Evolutionary conservation across 2,888 invertebrate genomes (phyloP), one percentile per base, ranked within the genome.

Genomic region (Parapristionchus giblindavisi): DNA sequence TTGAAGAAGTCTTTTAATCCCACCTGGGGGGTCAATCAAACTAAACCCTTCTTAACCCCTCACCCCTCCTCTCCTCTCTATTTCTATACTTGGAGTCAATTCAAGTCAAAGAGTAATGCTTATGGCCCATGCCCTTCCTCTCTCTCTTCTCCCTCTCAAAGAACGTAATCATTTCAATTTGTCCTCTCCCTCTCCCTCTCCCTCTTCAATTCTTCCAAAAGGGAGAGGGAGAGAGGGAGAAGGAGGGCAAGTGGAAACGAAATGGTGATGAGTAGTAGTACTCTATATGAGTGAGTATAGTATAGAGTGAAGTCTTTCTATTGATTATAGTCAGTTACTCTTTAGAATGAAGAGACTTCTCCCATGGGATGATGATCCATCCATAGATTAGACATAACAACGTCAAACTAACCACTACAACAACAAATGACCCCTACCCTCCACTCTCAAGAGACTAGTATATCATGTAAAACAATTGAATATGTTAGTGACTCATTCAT

Each of bases 91-190:
- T n/a, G n/a, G n/a, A n/a, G n/a, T n/a, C n/a, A n/a, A n/a, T n/a
- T n/a, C n/a, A n/a, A n/a, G n/a, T n/a, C n/a, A n/a, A n/a, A n/a
- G n/a, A n/a, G n/a, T n/a, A n/a, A n/a, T n/a, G n/a, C n/a, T n/a
- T n/a, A n/a, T n/a, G n/a, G n/a, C n/a, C n/a, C n/a, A n/a, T n/a
- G n/a, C 61, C 38, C 24, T 38, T 61, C 29, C 29, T 24, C 58
- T 32, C 61, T 21, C 8, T n/a, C 65, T 38, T 65, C 5, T 17
- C 38, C 38, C 14, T 14, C 8, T 29, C 65, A 65, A 65, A 65
- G 29, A 65, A 65, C 65, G 65, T 65, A 65, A 65, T 65, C 65
- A 65, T 65, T 65, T 65, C 65, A 65, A 65, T 65, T 65, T 65
- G 65, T 65, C 65, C 61, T 36, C 32, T 27, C 61, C 38, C n/a